Conservation (phyloP, 2,113 vertebrate genomes). For the Alethe diademata region DNA sequence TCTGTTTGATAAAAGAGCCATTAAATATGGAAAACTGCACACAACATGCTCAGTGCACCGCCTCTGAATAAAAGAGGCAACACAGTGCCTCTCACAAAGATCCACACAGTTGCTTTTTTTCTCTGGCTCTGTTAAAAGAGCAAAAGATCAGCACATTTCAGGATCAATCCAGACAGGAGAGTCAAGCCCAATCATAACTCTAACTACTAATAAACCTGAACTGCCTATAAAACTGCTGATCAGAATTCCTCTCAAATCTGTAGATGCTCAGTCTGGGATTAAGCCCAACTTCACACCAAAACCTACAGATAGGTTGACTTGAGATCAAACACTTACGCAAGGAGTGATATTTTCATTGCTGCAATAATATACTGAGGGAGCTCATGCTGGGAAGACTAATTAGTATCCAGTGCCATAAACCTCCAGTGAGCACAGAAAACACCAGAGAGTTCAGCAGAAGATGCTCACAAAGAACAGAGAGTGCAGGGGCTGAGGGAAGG, state of each 20-base stretch:
- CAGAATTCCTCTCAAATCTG: background rate
- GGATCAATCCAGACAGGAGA: background rate
- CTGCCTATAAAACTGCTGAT: background rate
- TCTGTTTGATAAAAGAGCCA: constrained; percentile 17
- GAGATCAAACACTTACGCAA: background rate
- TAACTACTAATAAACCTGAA: background rate
- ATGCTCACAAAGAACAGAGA: background rate
- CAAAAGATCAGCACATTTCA: background rate
- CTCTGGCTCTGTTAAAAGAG: background rate
- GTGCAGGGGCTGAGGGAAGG: rapidly evolving
- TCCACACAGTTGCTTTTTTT: background rate
- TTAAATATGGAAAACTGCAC: constrained; percentile 41
- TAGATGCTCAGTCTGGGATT: background rate
- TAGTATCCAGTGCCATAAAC: background rate
- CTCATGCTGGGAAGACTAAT: background rate
- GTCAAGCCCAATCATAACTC: background rate
- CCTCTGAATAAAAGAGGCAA: background rate
- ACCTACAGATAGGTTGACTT: background rate
- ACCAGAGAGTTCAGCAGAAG: background rate
- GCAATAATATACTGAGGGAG: background rate
- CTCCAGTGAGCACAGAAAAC: background rate
- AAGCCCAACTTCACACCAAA: background rate
- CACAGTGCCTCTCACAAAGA: background rate
- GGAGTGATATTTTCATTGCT: background rate
- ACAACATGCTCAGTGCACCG: background rate